Conservation (phyloP, 2,797 vertebrate species). For the Alectoris magna region DNA sequence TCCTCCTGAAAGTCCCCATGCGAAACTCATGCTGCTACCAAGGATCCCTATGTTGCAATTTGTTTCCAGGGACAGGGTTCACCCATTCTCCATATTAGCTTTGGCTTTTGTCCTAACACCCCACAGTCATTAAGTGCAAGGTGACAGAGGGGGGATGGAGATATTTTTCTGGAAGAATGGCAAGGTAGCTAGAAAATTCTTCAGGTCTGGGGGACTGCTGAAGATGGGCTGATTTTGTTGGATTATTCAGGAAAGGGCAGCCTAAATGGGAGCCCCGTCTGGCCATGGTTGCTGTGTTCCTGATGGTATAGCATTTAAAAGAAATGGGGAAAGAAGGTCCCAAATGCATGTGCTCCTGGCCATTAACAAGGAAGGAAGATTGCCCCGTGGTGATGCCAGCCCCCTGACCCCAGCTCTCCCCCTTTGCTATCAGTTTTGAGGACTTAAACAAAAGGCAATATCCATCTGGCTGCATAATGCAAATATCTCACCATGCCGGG, state of each 20-base stretch:
- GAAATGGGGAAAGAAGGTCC: background rate
- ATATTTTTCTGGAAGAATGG: background rate
- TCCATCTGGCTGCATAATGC: background rate
- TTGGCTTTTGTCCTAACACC: background rate
- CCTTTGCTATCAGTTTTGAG: background rate
- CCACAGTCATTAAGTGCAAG: fast-evolving
- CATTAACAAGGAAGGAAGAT: background rate
- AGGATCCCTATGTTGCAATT: background rate
- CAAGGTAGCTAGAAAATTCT: background rate
- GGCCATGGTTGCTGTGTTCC: background rate
- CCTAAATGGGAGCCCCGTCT: background rate
- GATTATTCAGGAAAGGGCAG: background rate
- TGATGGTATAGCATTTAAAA: background rate
- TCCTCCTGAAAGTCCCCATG: background rate
- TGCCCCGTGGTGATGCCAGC: background rate
- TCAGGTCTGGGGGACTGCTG: background rate
- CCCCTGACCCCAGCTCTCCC: background rate
- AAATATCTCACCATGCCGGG: background rate
- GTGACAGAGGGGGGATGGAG: background rate
- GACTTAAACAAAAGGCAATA: background rate
- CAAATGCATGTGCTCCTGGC: fast-evolving
- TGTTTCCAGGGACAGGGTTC: background rate
- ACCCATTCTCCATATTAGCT: background rate
- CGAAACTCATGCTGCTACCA: fast-evolving
- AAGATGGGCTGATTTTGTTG: background rate